Evolutionary conservation across 2,888 invertebrate genomes (phyloP).

Genomic region (Drosophila ustulata): DNA sequence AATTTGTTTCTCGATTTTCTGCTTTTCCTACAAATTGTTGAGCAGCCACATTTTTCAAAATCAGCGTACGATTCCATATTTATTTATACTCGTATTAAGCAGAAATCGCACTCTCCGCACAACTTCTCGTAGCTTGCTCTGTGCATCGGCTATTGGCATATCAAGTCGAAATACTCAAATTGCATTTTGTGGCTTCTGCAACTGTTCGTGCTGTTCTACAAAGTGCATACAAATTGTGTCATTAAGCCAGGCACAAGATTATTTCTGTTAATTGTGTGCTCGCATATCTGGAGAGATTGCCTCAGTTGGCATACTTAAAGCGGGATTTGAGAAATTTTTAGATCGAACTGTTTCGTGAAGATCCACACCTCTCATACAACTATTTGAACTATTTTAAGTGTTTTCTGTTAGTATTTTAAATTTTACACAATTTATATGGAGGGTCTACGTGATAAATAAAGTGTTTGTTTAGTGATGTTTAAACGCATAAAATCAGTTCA

Average conservation of each 20-base stretch:
- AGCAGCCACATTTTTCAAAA: conserved; percentile 31
- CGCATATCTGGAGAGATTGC: no score
- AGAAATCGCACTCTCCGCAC: conserved; percentile 9
- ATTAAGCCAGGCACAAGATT: conserved; percentile 8
- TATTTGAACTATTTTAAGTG: no score
- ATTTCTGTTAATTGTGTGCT: conserved; percentile 20
- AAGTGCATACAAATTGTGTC: conserved; percentile 30
- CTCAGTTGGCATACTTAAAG: not conserved
- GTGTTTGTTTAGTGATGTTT: not conserved
- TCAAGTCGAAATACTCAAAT: conserved; percentile 25
- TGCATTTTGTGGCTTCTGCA: conserved; percentile 26
- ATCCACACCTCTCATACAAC: no score
- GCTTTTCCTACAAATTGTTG: conserved; percentile 24
- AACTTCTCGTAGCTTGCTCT: conserved; percentile 6
- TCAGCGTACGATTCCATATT: conserved; percentile 33
- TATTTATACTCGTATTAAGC: conserved; percentile 22
- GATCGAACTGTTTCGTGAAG: no score
- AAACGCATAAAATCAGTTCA: not conserved
- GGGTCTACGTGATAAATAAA: no score
- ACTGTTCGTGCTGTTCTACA: conserved; percentile 1
- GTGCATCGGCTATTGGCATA: conserved; percentile 9
- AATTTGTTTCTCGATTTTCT: conserved; percentile 34
- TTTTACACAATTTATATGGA: no score
- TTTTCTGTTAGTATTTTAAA: no score
- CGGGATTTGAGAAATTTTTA: no score